phyloP scores from a whole-genome alignment of 2,797 vertebrate genomes.

The Argya squamiceps region DNA sequence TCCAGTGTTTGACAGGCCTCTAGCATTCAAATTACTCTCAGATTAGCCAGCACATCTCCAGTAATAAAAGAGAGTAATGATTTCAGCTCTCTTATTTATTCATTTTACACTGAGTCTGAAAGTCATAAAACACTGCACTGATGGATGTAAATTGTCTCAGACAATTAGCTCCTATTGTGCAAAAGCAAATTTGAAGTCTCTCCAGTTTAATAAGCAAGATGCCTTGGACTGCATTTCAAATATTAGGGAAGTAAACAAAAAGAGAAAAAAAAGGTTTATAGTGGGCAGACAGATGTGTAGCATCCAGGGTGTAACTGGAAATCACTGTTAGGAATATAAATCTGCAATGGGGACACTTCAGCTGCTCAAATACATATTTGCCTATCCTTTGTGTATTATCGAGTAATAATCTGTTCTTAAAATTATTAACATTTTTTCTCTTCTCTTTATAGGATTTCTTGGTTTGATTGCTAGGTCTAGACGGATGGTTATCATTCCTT shows the following conservation, averaged over 20 bases:
- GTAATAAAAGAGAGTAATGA: conserved; percentile 65
- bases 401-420: not conserved
- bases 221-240: conserved; percentile 51
- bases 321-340: not conserved
- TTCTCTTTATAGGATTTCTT: not conserved
- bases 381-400: not conserved
- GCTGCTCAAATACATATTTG: not conserved
- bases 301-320: not conserved
- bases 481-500: not conserved
- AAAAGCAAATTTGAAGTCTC: conserved; percentile 69
- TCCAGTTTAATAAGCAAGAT: conserved; percentile 71
- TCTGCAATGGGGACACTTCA: not conserved
- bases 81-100: conserved; percentile 67
- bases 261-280: not conserved
- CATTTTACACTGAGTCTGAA: conserved; percentile 66
- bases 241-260: conserved; percentile 33
- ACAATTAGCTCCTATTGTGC: conserved; percentile 69
- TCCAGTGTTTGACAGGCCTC: conserved; percentile 35
- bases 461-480: not conserved
- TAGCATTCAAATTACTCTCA: conserved; percentile 55
- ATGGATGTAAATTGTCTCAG: conserved; percentile 71
- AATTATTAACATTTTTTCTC: not conserved
- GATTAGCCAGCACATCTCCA: conserved; percentile 48
- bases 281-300: conserved; percentile 18
- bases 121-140: conserved; percentile 62